Evolutionary conservation across 2,797 vertebrate genomes (phyloP), one percentile per base, ranked within the genome.

Genomic region (Melanotaenia parkinsoni): DNA sequence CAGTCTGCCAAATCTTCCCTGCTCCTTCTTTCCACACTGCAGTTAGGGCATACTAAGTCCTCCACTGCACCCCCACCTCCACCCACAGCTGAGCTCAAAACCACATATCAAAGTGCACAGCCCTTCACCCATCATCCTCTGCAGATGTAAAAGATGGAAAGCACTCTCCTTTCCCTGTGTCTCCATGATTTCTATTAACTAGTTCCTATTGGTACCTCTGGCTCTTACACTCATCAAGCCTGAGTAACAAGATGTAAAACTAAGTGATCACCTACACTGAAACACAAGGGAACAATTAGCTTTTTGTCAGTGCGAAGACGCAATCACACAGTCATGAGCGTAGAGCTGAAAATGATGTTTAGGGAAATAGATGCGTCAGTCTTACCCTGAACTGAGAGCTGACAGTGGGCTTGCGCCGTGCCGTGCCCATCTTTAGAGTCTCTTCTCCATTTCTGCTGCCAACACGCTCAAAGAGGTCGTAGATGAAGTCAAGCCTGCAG

Each of bases 351-450:
- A 76, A 60, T 14, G 60, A 72, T 16, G 37, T 56, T 58, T 43
- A n/a, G 18, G 7, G 47, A 38, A 33, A 58, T 1, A 26, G 53
- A 18, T 38, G 56, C 56, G 45, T 58, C 12, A 4, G 30, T 50
- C 92, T 88, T 74, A 95, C 94, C 90, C 94, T 92, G 85, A 95
- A 93, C 81, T 93, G 97, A 30, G 96, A 98, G 88, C 96, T 97
- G 93, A 98, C 96, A 3, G 97, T 98, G 20, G 96, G 96, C 81
- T 96, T 97, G 82, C 96, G 95, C 76, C 96, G 94, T 79, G 96
- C 96, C 2, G 96, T 97, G 73, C 96, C 96, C 96, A 97, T 96
- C 91, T 97, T 98, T 24, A 97, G 77, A 0, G 96, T 97, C 79
- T 97, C 96, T 0, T 97, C 96, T 69, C 92, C 94, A 38, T 72